A percentile compares a stretch with the other conserved stretches of the same genome.
These are phyloP conservation scores for Panagrolaimus sp. DNA, from an alignment of 1,140 invertebrate species.

Conservation along the genomic window DNA sequence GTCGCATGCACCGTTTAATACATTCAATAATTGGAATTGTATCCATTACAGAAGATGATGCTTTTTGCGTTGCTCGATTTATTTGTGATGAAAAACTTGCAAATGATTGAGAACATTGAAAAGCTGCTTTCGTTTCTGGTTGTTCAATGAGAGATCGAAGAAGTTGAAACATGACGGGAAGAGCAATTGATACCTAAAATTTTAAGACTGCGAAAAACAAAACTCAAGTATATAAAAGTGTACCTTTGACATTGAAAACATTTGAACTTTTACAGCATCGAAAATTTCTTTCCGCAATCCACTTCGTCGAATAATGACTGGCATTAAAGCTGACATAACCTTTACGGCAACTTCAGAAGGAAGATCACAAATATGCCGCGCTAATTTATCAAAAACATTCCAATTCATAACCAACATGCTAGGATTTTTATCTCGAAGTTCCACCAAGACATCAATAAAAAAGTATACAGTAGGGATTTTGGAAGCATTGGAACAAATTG, in stretches of 20 bases:
- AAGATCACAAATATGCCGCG: background rate
- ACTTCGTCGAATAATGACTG: background rate
- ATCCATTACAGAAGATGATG: background rate
- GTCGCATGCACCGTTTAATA: background rate
- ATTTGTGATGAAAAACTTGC: background rate
- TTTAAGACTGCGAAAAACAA: too few relatives aligned
- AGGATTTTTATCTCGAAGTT: background rate
- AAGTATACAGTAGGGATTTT: background rate
- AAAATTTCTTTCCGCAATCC: slow-evolving; percentile 7
- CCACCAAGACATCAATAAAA: slow-evolving; percentile 3
- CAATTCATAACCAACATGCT: background rate
- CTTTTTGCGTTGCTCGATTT: background rate
- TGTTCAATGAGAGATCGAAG: slow-evolving; percentile 12
- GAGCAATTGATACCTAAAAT: background rate
- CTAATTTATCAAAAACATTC: background rate
- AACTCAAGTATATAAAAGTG: too few relatives aligned
- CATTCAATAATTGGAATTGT: slow-evolving; percentile 8
- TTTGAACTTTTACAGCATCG: background rate
- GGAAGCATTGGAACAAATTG: too few relatives aligned
- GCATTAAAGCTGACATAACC: slow-evolving; percentile 1
- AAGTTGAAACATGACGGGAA: slow-evolving; percentile 3
- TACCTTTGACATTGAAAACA: too few relatives aligned
- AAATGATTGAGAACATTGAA: background rate
- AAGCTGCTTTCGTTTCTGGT: background rate
- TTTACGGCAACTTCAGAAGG: background rate